Evolutionary conservation across 2,113 vertebrate species (phyloP).

Genomic region (Fukomys damarensis): DNA sequence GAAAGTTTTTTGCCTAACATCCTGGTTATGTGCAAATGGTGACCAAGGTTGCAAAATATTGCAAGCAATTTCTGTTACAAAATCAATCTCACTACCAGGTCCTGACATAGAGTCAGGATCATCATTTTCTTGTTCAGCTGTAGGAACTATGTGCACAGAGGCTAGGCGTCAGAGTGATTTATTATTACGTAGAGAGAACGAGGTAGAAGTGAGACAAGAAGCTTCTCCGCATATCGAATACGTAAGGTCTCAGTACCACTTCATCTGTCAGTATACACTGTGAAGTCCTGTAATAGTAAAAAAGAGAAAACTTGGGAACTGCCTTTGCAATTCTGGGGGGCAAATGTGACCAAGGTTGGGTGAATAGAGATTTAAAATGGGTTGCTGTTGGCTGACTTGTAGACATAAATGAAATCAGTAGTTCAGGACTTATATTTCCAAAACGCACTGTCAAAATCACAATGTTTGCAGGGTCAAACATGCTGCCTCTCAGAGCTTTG

Average conservation of each 20-base stretch:
- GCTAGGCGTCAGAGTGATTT: not conserved
- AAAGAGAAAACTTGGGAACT: not conserved
- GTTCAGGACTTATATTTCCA: not conserved
- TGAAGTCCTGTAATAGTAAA: not conserved
- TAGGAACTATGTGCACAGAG: not conserved
- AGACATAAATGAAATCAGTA: not conserved
- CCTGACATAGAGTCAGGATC: not conserved
- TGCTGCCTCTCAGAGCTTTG: not conserved
- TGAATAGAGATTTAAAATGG: not conserved
- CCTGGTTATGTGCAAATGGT: not conserved
- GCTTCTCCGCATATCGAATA: not conserved
- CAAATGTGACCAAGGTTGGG: not conserved
- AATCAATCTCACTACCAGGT: not conserved
- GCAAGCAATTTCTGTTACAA: conserved; percentile 10
- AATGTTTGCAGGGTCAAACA: not conserved
- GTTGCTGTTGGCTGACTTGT: not conserved
- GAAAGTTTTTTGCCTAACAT: not conserved
- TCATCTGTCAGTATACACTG: not conserved
- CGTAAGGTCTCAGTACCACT: not conserved
- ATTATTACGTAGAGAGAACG: not conserved
- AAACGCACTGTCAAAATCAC: not conserved
- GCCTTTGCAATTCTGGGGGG: not conserved
- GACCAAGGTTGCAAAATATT: not conserved
- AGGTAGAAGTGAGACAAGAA: not conserved
- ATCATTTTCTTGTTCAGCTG: not conserved